Conservation (phyloP, 2,888 invertebrate genomes). For the Tetragonula carbonaria region DNA sequence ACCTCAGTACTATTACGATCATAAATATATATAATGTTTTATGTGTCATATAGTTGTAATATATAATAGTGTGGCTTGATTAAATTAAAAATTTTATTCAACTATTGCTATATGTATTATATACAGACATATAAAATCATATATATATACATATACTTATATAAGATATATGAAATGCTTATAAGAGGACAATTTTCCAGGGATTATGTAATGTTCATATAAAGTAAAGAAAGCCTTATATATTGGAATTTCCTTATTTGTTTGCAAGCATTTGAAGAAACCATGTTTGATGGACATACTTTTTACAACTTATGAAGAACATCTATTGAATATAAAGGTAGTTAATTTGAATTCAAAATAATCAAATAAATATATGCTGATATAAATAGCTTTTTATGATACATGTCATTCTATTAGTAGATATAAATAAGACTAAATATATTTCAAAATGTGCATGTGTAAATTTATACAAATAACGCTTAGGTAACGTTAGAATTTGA, state of each 20-base stretch:
- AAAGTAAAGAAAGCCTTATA: conserved; percentile 65
- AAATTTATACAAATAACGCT: conserved; percentile 6
- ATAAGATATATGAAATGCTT: conserved; percentile 49
- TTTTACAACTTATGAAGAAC: conserved; percentile 69
- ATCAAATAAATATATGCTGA: conserved; percentile 40
- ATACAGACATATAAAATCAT: background rate
- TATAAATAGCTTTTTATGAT: conserved; percentile 46
- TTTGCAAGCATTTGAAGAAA: conserved; percentile 70
- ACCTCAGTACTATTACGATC: background rate
- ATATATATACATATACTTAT: conserved; percentile 21
- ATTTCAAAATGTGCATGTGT: conserved; percentile 45
- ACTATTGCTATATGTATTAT: background rate
- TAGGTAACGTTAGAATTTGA: background rate
- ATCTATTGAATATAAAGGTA: conserved; percentile 66
- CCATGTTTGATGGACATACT: conserved; percentile 67
- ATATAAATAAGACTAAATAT: conserved; percentile 25
- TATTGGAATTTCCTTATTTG: conserved; percentile 68
- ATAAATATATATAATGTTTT: background rate
- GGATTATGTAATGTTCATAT: conserved; percentile 63
- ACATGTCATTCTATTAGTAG: conserved; percentile 23
- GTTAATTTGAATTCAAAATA: conserved; percentile 58
- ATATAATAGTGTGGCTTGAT: background rate
- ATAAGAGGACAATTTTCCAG: conserved; percentile 66
- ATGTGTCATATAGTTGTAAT: background rate
- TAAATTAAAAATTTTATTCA: background rate